Base-by-base conservation (phyloP, 1,140 invertebrate genomes). In the Gerris buenoi region DNA sequence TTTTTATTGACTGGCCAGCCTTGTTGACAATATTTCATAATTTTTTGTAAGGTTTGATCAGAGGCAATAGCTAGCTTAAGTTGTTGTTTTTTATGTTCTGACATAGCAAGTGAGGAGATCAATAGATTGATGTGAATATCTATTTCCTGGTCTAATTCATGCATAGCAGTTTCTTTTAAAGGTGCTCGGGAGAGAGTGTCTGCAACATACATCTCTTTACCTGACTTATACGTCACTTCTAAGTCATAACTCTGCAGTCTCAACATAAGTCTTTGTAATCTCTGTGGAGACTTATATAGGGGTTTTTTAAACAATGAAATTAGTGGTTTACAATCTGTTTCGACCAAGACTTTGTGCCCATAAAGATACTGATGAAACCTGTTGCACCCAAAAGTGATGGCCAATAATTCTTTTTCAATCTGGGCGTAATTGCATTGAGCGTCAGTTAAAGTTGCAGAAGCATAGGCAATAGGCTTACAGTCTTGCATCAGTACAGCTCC, bases 391-490 rank as follows among this genome's bases (percentile, higher is more conserved):
- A 72, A 75, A 2, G 70, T 65, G n/a, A 76, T 71, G 10, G 70
- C 71, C 25, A 77, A 62, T 2, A 74, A 65, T 68, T 77, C 73
- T 70, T 75, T 76, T 70, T 76, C 76, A 25, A 73, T 72, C 70
- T 73, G 74, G 14, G 72, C 69, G 67, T 73, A 77, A 13, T 72
- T 72, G 61, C 2, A 2, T 56, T 65, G 26, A 56, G 68, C 63
- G 10, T 74, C 63, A 25, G 65, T 76, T 10, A 80, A 65, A 26
- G 71, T 70, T 70, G 75, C 68, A 13, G 73, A 75, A 13, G 69
- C 70, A 74, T 74, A 81, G 25, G 72, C 71, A 1, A 81, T 71
- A 10, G 76, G 77, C 26, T 74, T 65, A 25, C 70, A 68, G 69
- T 67, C 71, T 69, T 72, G 73, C 26, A 74, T 57, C 14, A 77